Conservation (phyloP, 2,113 vertebrate species). For the Myiopsitta monachus region DNA sequence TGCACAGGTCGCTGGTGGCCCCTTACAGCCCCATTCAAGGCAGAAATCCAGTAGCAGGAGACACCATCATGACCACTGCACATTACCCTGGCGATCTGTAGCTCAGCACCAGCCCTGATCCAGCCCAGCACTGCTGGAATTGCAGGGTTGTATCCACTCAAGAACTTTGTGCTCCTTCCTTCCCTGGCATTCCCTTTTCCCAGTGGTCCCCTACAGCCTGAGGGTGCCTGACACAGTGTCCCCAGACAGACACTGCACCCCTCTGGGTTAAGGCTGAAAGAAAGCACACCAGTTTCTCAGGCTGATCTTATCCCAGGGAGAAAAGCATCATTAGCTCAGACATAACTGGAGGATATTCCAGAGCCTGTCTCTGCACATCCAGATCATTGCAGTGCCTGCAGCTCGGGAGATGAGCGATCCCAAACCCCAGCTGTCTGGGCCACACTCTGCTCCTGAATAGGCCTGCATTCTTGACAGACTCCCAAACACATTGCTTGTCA, state of each 20-base stretch:
- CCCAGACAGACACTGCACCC: neutral
- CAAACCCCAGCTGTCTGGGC: neutral
- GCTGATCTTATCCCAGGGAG: neutral
- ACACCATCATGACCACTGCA: rapidly evolving
- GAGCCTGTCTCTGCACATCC: neutral
- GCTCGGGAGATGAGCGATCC: neutral
- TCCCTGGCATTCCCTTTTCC: neutral
- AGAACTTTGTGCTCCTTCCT: neutral
- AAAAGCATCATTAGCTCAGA: neutral
- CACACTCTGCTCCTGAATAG: neutral
- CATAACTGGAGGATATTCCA: neutral
- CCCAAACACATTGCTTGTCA: neutral
- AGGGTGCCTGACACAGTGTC: neutral
- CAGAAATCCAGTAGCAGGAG: neutral
- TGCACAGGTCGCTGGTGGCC: neutral
- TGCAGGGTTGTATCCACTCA: rapidly evolving
- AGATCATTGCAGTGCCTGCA: neutral
- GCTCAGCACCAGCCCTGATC: neutral
- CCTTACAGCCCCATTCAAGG: neutral
- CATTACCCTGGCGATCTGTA: neutral
- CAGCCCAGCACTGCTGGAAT: rapidly evolving
- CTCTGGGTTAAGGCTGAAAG: neutral
- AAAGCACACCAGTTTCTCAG: neutral
- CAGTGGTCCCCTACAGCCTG: neutral
- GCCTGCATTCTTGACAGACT: rapidly evolving